Percentiles rank a stretch among this genome's conserved stretches.
Conservation (phyloP, 2,888 invertebrate genomes). For the Frankliniella fusca region DNA sequence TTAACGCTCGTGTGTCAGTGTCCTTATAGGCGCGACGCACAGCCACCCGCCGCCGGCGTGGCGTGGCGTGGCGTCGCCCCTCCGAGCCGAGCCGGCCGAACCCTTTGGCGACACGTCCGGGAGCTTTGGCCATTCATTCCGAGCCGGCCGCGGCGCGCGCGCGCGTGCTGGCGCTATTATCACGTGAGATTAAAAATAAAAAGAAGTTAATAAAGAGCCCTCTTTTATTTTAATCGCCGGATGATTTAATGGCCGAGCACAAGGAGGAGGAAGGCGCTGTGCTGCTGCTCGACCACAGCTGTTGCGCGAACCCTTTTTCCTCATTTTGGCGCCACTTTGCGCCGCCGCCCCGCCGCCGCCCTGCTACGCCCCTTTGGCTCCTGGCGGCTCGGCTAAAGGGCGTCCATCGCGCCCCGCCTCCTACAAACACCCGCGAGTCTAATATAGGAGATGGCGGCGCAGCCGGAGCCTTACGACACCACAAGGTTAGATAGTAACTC, state of each 20-base stretch:
- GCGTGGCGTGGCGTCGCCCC: too few species aligned
- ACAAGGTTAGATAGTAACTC: too few species aligned
- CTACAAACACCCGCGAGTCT: too few species aligned
- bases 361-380: too few species aligned
- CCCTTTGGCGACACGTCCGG: constrained; percentile 24
- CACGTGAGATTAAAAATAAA: constrained; percentile 9
- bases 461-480: too few species aligned
- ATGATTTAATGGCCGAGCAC: constrained; percentile 12
- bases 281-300: background rate
- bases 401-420: too few species aligned
- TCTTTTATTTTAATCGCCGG: constrained; percentile 26
- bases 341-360: background rate
- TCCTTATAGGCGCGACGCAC: too few species aligned
- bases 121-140: constrained; percentile 28
- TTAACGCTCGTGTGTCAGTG: too few species aligned
- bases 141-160: background rate
- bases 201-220: constrained; percentile 21
- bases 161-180: constrained; percentile 18
- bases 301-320: background rate
- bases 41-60: too few species aligned
- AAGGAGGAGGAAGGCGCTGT: background rate
- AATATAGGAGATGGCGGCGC: too few species aligned
- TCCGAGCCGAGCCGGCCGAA: background rate
- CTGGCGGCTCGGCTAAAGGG: too few species aligned
- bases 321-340: background rate